Percentiles rank a stretch among this genome's conserved stretches.
Evolutionary conservation across 2,888 invertebrate genomes (phyloP).

Genomic region (Diplolepis rosae): DNA sequence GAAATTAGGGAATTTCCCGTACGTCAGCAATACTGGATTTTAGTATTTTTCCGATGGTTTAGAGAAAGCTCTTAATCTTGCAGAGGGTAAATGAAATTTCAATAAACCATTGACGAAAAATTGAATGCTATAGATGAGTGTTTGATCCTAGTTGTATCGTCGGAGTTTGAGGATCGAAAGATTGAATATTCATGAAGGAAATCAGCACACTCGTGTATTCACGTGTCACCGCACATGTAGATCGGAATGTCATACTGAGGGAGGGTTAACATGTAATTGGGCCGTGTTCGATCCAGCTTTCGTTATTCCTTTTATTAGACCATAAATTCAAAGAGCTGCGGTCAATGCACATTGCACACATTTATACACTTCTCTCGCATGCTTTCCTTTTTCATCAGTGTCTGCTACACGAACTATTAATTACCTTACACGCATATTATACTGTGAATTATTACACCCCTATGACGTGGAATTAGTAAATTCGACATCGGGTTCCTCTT

Average conservation of each 20-base stretch:
- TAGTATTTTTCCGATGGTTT: no score
- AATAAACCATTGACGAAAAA: neutral
- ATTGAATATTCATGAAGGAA: constrained; percentile 23
- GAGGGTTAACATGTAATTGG: constrained; percentile 16
- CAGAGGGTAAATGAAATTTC: neutral
- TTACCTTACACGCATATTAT: constrained; percentile 11
- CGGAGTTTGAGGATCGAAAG: neutral
- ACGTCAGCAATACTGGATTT: no score
- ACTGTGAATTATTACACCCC: constrained; percentile 1
- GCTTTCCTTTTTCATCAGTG: constrained; percentile 13
- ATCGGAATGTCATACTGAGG: constrained; percentile 10
- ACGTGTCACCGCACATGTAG: constrained; percentile 25
- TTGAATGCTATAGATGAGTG: neutral
- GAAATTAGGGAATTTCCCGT: no score
- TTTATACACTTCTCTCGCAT: neutral
- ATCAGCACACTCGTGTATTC: neutral
- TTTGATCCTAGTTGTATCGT: constrained; percentile 11
- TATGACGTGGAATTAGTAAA: neutral
- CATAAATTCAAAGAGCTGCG: constrained; percentile 28
- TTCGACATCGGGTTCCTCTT: neutral
- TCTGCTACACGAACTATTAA: constrained; percentile 20
- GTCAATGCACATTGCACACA: constrained; percentile 29
- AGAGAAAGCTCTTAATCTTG: neutral
- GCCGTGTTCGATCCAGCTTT: constrained; percentile 26
- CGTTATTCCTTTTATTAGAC: constrained; percentile 29